phyloP scores from a whole-genome alignment of 2,113 vertebrate species.

The Narcine bancroftii region DNA sequence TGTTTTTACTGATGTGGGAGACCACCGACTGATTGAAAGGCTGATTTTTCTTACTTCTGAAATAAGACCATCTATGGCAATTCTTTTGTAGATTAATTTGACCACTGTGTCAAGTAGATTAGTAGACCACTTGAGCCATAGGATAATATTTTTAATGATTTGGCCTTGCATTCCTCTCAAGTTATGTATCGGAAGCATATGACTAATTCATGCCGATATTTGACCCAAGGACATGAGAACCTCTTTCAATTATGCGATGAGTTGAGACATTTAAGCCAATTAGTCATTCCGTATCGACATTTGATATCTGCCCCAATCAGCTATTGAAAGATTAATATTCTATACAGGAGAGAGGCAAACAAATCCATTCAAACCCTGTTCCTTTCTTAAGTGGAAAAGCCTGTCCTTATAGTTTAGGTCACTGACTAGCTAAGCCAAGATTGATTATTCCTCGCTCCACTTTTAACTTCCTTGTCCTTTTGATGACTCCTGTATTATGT shows the following conservation, averaged over 20 bases:
- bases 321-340: not conserved
- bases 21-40: not conserved
- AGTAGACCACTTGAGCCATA: not conserved
- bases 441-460: not conserved
- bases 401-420: not conserved
- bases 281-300: not conserved
- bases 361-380: not conserved
- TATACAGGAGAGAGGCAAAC: not conserved
- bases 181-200: not conserved
- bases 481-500: not conserved
- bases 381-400: not conserved
- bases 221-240: not conserved
- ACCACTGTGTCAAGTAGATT: not conserved
- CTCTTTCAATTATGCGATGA: not conserved
- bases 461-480: not conserved
- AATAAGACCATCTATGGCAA: not conserved
- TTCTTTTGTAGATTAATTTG: not conserved
- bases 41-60: not conserved
- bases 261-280: not conserved
- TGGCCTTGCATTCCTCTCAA: too few relatives aligned
- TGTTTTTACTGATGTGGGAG: too few relatives aligned
- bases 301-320: not conserved
- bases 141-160: not conserved
- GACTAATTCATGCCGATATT: not conserved
- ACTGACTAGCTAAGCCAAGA: not conserved